Conservation (phyloP, 2,113 vertebrate species). For the Gallinago jamesoni region DNA sequence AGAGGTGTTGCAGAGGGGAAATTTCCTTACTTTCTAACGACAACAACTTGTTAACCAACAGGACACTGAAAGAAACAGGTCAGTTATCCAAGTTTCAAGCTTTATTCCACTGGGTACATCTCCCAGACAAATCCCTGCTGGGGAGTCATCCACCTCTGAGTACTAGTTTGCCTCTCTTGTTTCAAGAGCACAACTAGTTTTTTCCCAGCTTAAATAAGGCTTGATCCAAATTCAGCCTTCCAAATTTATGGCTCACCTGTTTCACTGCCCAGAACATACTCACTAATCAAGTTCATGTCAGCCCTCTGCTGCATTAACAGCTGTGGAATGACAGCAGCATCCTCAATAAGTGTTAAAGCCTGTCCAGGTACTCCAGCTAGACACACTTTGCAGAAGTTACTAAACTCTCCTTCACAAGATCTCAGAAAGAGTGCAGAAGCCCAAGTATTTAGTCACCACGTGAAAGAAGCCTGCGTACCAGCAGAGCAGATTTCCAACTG, state of each 20-base stretch:
- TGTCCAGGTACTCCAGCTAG: not conserved
- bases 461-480: not conserved
- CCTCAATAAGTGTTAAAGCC: not conserved
- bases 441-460: not conserved
- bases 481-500: not conserved
- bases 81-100: not conserved
- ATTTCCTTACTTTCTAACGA: not conserved
- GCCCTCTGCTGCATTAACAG: not conserved
- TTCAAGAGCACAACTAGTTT: not conserved
- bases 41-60: rapidly evolving
- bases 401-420: not conserved
- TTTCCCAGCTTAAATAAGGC: not conserved
- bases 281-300: not conserved
- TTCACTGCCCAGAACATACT: not conserved
- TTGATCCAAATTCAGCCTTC: not conserved
- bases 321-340: not conserved
- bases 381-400: not conserved
- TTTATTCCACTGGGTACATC: not conserved
- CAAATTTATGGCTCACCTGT: not conserved
- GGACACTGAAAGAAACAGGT: not conserved
- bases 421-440: not conserved
- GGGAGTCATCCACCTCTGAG: rapidly evolving
- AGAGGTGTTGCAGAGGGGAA: not conserved
- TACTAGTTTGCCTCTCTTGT: not conserved
- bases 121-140: not conserved